Percentiles rank a stretch among this genome's conserved stretches.
These are phyloP conservation scores for Epinephelus cyanopodus DNA, from an alignment of 2,113 vertebrate species.

Conservation along the genomic window DNA sequence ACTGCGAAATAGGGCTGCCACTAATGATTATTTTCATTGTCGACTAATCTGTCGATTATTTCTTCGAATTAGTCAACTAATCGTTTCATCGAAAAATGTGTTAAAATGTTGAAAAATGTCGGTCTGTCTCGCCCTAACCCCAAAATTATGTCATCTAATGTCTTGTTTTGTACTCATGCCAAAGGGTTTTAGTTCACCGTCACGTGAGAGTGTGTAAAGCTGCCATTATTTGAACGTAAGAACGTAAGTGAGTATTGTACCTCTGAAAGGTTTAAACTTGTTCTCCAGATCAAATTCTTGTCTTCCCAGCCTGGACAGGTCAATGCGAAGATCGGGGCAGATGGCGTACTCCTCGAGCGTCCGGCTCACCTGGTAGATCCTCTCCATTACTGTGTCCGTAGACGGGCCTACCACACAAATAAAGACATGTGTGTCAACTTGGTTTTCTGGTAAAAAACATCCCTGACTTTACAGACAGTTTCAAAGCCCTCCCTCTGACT, in stretches of 20 bases:
- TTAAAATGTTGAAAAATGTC: too few relatives aligned
- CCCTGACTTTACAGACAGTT: not conserved
- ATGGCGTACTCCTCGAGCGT: slow-evolving; percentile 97
- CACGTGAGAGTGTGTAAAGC: too few relatives aligned
- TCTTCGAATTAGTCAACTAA: too few relatives aligned
- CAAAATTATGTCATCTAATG: too few relatives aligned
- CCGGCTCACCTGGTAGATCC: slow-evolving; percentile 96
- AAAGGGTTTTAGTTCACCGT: too few relatives aligned
- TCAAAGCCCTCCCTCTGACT: not conserved
- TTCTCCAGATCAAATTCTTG: slow-evolving; percentile 99
- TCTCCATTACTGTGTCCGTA: slow-evolving; percentile 94
- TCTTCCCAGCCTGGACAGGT: slow-evolving; percentile 94
- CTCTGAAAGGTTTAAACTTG: slow-evolving; percentile 99
- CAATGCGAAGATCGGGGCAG: slow-evolving; percentile 94
- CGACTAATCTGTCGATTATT: too few relatives aligned
- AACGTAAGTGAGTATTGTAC: slow-evolving; percentile 79
- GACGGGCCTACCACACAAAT: slow-evolving; percentile 88
- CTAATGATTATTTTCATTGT: too few relatives aligned
- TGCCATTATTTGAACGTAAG: too few relatives aligned
- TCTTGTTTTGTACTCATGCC: too few relatives aligned
- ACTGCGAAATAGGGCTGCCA: too few relatives aligned
- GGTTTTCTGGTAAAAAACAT: not conserved
- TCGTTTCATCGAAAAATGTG: too few relatives aligned
- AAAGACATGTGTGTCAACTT: not conserved
- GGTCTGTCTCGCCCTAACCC: too few relatives aligned